Conservation (phyloP, 1,140 invertebrate genomes). For the Arion vulgaris region DNA sequence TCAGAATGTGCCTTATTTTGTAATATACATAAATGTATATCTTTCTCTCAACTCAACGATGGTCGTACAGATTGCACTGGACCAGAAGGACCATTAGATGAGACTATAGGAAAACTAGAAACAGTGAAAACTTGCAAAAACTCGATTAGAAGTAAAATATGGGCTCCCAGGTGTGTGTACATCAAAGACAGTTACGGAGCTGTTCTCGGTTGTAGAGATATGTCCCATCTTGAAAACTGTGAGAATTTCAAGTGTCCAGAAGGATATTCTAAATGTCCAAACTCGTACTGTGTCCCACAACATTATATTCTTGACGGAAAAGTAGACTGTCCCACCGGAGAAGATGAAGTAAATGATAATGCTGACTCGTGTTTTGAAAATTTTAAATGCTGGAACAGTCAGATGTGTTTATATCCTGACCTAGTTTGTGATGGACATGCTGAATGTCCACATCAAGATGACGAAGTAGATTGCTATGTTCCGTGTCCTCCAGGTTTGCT, state of each 20-base stretch:
- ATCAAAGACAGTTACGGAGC: background rate
- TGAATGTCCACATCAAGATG: slow-evolving; percentile 5
- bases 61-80: too few relatives aligned
- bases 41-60: background rate
- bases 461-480: slow-evolving; percentile 5
- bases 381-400: background rate
- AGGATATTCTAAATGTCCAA: slow-evolving; percentile 7
- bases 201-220: slow-evolving; percentile 8
- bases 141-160: background rate
- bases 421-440: background rate
- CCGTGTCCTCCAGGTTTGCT: background rate
- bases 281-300: slow-evolving; percentile 1
- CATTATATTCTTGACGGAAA: background rate
- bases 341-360: background rate
- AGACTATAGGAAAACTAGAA: background rate
- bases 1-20: background rate
- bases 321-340: slow-evolving; percentile 11
- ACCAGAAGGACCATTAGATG: too few relatives aligned
- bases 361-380: background rate
- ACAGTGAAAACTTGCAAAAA: background rate
- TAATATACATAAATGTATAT: background rate
- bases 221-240: slow-evolving; percentile 9
- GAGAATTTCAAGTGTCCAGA: background rate
- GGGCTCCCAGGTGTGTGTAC: slow-evolving; percentile 8
- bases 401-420: background rate